Conservation (phyloP, 2,797 vertebrate species). For the Perdix hodgsoniae region DNA sequence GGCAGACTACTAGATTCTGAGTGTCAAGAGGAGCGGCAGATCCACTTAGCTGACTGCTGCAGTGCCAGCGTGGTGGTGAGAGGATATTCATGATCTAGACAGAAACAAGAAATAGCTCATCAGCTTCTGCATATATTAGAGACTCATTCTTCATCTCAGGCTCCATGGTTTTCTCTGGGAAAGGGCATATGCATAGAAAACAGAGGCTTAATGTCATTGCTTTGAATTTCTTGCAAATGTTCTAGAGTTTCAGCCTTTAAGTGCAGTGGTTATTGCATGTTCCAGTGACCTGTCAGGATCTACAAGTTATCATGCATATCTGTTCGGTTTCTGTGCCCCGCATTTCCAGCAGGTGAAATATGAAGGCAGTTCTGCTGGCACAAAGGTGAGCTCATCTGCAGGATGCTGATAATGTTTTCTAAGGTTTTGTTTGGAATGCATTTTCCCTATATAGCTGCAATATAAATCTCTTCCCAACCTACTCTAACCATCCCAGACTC, state of each 20-base stretch:
- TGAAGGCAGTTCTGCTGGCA: neutral
- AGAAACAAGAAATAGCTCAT: neutral
- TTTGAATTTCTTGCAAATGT: neutral
- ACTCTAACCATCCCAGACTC: neutral
- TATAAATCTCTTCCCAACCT: neutral
- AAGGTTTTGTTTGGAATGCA: accelerated
- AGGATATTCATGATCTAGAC: neutral
- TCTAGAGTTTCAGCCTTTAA: neutral
- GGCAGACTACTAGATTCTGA: neutral
- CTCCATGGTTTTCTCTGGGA: neutral
- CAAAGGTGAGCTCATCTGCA: neutral
- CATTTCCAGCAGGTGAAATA: neutral
- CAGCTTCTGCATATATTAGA: neutral
- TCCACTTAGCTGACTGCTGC: neutral
- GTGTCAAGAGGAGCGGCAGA: neutral
- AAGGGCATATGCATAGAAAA: neutral
- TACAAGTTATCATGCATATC: neutral
- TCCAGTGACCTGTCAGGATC: neutral
- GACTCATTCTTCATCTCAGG: neutral
- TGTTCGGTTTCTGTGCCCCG: neutral
- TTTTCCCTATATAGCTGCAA: neutral
- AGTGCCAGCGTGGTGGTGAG: neutral
- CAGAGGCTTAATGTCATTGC: neutral
- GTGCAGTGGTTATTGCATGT: neutral
- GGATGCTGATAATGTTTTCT: neutral